phyloP scores from a whole-genome alignment of 1,140 invertebrate species.

The Zaprionus nigranus region DNA sequence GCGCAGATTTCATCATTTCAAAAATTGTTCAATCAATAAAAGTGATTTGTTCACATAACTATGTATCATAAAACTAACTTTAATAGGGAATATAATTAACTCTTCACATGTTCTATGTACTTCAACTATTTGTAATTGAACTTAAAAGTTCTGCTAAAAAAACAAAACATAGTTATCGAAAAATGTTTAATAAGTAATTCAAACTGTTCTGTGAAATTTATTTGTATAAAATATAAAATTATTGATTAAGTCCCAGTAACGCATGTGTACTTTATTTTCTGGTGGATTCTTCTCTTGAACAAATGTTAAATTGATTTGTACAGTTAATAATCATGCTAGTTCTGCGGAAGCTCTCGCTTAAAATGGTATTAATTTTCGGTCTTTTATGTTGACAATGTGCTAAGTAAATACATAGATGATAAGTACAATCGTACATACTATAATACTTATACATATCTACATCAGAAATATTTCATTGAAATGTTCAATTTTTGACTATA shows the following conservation, averaged over 20 bases:
- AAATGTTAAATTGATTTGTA: neutral
- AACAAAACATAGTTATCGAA: neutral
- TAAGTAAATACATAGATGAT: conserved; percentile 27
- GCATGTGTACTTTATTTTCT: conserved; percentile 4
- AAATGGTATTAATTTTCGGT: conserved; percentile 18
- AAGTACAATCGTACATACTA: conserved; percentile 27
- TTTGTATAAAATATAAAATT: neutral
- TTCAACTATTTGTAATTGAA: neutral
- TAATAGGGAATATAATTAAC: neutral
- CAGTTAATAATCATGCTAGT: conserved; percentile 10
- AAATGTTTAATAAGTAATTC: neutral
- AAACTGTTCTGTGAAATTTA: neutral
- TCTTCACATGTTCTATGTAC: conserved; percentile 21
- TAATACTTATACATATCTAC: conserved; percentile 30
- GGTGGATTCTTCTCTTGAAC: neutral
- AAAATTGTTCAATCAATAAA: conserved; percentile 38
- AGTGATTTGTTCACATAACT: conserved; percentile 34
- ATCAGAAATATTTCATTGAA: conserved; percentile 26
- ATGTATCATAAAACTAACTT: conserved; percentile 1
- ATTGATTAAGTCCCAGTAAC: neutral
- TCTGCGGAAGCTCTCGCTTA: conserved; percentile 26
- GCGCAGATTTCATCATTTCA: conserved; percentile 42
- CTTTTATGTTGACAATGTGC: conserved; percentile 24
- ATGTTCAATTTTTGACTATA: conserved; percentile 36
- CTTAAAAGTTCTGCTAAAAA: conserved; percentile 4